Evolutionary conservation across 2,888 invertebrate genomes (phyloP).

Genomic region (Odontocolon sp.): DNA sequence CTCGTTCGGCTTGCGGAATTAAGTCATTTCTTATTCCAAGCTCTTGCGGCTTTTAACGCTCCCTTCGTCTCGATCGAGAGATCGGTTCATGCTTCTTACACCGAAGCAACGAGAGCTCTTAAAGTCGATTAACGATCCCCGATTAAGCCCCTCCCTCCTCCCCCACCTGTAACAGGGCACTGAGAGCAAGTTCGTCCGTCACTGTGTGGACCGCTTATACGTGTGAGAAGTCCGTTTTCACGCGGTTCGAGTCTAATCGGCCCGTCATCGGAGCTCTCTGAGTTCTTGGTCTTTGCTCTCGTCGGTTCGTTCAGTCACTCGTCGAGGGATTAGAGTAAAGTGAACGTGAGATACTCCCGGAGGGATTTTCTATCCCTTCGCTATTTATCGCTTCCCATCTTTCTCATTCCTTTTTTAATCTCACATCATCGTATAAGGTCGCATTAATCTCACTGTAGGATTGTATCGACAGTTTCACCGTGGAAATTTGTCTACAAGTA

Average conservation of each 20-base stretch:
- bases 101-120: slow-evolving; percentile 51
- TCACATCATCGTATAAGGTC: too few species aligned
- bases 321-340: slow-evolving; percentile 37
- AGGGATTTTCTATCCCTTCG: neutral
- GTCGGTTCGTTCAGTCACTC: neutral
- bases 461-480: too few species aligned
- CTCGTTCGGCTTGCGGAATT: slow-evolving; percentile 44
- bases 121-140: slow-evolving; percentile 58
- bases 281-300: slow-evolving; percentile 11
- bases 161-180: slow-evolving; percentile 40
- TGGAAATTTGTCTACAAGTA: too few species aligned
- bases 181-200: slow-evolving; percentile 29
- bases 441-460: too few species aligned
- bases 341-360: slow-evolving; percentile 7
- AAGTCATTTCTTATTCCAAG: slow-evolving; percentile 54
- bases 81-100: slow-evolving; percentile 27
- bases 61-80: slow-evolving; percentile 23
- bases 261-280: slow-evolving; percentile 46
- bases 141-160: slow-evolving; percentile 50
- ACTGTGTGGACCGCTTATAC: slow-evolving; percentile 19
- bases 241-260: slow-evolving; percentile 52
- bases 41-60: slow-evolving; percentile 13
- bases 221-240: slow-evolving; percentile 48
- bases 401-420: neutral
- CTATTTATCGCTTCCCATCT: neutral